phyloP scores from a whole-genome alignment of 2,797 vertebrate species.

The Lepidocolaptes lacrymiger region DNA sequence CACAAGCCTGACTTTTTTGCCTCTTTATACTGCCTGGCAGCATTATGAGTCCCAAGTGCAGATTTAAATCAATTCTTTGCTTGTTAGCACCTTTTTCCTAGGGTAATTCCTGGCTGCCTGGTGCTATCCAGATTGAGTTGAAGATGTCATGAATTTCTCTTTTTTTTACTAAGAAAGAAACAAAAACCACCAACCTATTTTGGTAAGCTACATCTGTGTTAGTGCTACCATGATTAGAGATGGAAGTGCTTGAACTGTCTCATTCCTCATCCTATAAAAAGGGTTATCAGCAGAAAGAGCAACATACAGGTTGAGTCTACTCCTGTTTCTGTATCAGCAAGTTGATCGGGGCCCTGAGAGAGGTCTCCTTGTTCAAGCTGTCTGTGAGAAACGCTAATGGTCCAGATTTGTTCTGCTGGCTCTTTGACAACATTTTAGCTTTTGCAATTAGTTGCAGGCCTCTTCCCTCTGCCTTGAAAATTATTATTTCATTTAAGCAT shows the following conservation, averaged over 20 bases:
- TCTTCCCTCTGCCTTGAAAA: neutral
- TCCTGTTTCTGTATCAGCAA: neutral
- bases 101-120: neutral
- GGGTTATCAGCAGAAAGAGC: neutral
- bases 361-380: neutral
- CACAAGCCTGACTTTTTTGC: neutral
- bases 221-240: neutral
- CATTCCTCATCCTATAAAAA: neutral
- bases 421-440: neutral
- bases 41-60: neutral
- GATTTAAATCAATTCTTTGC: neutral
- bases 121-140: neutral
- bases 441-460: neutral
- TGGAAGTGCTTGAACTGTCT: neutral
- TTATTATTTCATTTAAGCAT: neutral
- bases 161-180: neutral
- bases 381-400: accelerated
- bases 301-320: neutral
- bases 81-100: neutral
- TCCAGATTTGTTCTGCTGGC: neutral
- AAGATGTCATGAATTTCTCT: neutral
- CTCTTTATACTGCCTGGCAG: neutral
- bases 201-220: neutral
- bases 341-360: neutral
- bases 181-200: neutral